phyloP scores from a whole-genome alignment of 1,140 invertebrate species.

The Aplysia californica region DNA sequence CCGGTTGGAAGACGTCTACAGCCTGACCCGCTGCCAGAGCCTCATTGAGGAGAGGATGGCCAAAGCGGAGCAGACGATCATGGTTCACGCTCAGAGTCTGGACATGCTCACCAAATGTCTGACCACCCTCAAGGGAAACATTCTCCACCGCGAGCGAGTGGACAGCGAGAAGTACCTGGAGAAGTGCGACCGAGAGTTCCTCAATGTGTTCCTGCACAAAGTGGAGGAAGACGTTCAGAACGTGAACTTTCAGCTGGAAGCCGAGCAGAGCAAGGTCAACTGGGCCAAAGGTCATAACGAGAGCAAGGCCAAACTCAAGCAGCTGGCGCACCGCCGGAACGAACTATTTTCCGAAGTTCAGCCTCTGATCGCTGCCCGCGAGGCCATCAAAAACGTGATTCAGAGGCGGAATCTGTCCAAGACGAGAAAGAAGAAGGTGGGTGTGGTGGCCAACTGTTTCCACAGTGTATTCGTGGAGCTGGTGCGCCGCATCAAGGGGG shows the following conservation, averaged over 20 bases:
- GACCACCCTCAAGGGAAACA: not conserved
- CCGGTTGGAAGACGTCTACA: not conserved
- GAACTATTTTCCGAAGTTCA: not conserved
- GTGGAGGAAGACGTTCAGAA: not conserved
- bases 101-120: not conserved
- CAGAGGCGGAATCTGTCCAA: not conserved
- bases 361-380: slow-evolving; percentile 8
- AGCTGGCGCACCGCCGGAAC: slow-evolving; percentile 6
- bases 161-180: slow-evolving; percentile 22
- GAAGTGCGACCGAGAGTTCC: slow-evolving; percentile 10
- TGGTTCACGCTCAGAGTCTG: not conserved
- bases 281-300: slow-evolving; percentile 12
- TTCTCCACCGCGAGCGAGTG: not conserved
- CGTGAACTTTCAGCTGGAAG: slow-evolving; percentile 2
- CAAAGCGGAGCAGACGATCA: slow-evolving; percentile 2
- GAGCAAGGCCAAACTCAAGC: not conserved
- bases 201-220: slow-evolving; percentile 8
- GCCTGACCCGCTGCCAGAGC: not conserved
- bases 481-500: not conserved
- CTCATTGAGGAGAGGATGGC: slow-evolving; percentile 8
- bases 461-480: slow-evolving; percentile 26
- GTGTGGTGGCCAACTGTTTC: slow-evolving; percentile 8
- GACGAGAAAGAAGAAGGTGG: not conserved
- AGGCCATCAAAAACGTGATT: slow-evolving; percentile 20
- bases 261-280: slow-evolving; percentile 27